These are phyloP conservation scores for Lepidocolaptes lacrymiger DNA, from an alignment of 2,797 vertebrate genomes.

Conservation along the genomic window DNA sequence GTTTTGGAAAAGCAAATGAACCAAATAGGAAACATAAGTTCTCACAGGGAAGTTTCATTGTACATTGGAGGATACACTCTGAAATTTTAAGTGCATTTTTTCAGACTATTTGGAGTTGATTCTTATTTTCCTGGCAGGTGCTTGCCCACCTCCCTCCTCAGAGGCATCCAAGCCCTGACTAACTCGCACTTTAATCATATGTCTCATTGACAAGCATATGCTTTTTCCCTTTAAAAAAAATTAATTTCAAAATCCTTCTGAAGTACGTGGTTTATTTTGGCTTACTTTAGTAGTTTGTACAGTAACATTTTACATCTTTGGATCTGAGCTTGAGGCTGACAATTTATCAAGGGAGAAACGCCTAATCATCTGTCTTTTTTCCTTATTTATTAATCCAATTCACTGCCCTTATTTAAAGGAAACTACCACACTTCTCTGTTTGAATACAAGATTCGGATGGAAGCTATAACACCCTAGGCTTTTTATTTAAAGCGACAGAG, in stretches of 20 bases:
- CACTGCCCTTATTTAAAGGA: slow-evolving; percentile 30
- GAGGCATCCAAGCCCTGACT: slow-evolving; percentile 64
- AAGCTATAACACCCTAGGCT: not conserved
- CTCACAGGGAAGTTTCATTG: slow-evolving; percentile 55
- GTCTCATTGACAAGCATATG: slow-evolving; percentile 27
- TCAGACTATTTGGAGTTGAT: slow-evolving; percentile 57
- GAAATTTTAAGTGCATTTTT: slow-evolving; percentile 58
- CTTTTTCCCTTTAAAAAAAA: slow-evolving; percentile 37
- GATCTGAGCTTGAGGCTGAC: slow-evolving; percentile 21
- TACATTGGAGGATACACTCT: slow-evolving; percentile 50
- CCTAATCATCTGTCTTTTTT: slow-evolving; percentile 35
- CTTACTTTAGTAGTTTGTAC: slow-evolving; percentile 9
- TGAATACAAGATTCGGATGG: not conserved
- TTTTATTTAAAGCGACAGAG: not conserved
- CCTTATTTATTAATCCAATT: slow-evolving; percentile 18
- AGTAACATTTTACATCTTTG: slow-evolving; percentile 52
- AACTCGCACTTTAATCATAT: slow-evolving; percentile 68
- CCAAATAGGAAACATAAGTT: slow-evolving; percentile 71
- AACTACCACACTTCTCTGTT: not conserved
- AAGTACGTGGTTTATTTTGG: slow-evolving; percentile 25
- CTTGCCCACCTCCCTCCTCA: slow-evolving; percentile 62
- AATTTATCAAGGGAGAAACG: slow-evolving; percentile 15
- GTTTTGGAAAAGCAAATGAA: slow-evolving; percentile 72
- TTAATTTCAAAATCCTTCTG: slow-evolving; percentile 18
- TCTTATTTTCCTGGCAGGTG: slow-evolving; percentile 73